Conservation (phyloP, 2,888 invertebrate genomes). For the Abrostola triplasia region DNA sequence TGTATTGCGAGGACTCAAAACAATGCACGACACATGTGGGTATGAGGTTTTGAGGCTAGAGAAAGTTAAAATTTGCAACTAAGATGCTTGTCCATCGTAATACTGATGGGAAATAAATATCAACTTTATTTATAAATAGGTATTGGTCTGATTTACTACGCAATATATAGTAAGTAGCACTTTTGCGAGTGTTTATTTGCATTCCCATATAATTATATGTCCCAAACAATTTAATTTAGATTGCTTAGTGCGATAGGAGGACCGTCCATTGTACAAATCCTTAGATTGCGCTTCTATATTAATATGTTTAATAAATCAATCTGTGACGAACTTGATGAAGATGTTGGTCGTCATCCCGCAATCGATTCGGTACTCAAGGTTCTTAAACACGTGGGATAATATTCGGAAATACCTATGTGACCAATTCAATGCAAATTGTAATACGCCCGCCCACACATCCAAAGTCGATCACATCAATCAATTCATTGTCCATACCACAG, state of each 20-base stretch:
- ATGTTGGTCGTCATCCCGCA: slow-evolving; percentile 69
- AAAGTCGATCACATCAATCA: slow-evolving; percentile 80
- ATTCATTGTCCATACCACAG: slow-evolving; percentile 69
- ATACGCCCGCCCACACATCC: slow-evolving; percentile 78
- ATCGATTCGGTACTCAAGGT: slow-evolving; percentile 49
- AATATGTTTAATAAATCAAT: slow-evolving; percentile 1
- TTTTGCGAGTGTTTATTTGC: background rate
- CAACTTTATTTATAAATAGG: slow-evolving; percentile 39
- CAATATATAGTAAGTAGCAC: background rate
- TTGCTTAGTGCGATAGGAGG: no score
- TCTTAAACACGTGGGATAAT: slow-evolving; percentile 72
- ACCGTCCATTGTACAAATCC: no score
- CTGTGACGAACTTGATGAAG: slow-evolving; percentile 11
- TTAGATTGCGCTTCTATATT: background rate
- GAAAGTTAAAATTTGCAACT: slow-evolving; percentile 84
- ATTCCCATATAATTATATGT: no score
- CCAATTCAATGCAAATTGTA: slow-evolving; percentile 85
- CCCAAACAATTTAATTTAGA: no score
- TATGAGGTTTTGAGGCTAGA: slow-evolving; percentile 87
- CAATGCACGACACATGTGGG: slow-evolving; percentile 76
- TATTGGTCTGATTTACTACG: slow-evolving; percentile 26
- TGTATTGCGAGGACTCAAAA: slow-evolving; percentile 73
- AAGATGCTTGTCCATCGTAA: slow-evolving; percentile 72
- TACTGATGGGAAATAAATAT: slow-evolving; percentile 62
- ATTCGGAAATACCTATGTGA: slow-evolving; percentile 74